Percentiles rank a stretch among this genome's conserved stretches.
Conservation (phyloP, 2,888 invertebrate species). For the Tridacna crocea region DNA sequence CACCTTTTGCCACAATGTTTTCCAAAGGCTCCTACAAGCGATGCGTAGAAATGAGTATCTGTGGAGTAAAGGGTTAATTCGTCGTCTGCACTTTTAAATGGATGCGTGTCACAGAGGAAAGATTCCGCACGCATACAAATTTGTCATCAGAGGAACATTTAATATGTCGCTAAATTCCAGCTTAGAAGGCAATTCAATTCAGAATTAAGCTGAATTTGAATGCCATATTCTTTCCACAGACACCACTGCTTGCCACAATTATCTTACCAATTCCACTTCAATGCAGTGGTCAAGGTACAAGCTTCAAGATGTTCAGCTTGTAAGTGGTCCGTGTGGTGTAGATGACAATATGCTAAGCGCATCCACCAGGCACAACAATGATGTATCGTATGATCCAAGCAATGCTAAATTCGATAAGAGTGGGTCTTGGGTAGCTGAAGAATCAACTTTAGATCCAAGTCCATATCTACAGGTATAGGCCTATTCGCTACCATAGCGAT, state of each 20-base stretch:
- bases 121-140: too few relatives aligned
- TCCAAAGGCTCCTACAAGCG: too few relatives aligned
- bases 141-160: too few relatives aligned
- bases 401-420: neutral
- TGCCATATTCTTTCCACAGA: neutral
- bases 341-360: neutral
- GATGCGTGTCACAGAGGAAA: too few relatives aligned
- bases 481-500: neutral
- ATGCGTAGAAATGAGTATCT: too few relatives aligned
- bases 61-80: too few relatives aligned
- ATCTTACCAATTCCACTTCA: neutral
- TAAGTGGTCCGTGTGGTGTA: conserved; percentile 5
- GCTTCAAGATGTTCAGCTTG: neutral
- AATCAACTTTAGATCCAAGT: neutral
- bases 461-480: neutral
- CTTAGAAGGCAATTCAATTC: too few relatives aligned
- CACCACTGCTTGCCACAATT: conserved; percentile 2
- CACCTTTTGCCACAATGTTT: too few relatives aligned
- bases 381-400: neutral
- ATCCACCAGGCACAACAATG: neutral
- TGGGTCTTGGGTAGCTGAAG: neutral
- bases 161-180: too few relatives aligned
- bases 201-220: neutral
- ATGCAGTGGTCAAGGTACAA: neutral
- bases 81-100: too few relatives aligned